These are phyloP conservation scores for Anodontia alba DNA, from an alignment of 2,888 invertebrate species.

Conservation along the genomic window DNA sequence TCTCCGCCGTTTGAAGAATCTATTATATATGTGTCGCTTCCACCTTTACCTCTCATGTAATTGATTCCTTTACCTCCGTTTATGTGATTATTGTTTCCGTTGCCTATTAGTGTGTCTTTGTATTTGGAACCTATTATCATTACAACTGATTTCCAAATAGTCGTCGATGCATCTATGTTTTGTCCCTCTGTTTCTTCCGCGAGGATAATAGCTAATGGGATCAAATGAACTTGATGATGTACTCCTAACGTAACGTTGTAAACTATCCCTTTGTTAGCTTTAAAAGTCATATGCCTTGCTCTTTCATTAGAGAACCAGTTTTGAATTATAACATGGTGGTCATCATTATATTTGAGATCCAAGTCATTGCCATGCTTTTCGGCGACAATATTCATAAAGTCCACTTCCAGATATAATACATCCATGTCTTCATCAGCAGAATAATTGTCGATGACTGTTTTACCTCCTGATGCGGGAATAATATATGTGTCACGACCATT, in stretches of 20 bases:
- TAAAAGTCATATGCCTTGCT: too few relatives aligned
- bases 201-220: too few relatives aligned
- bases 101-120: not conserved
- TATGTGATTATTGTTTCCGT: constrained; percentile 1
- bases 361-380: not conserved
- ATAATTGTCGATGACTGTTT: constrained; percentile 13
- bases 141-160: too few relatives aligned
- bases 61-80: not conserved
- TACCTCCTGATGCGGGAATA: constrained; percentile 8
- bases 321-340: not conserved
- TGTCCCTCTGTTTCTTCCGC: not conserved
- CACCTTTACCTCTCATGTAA: not conserved
- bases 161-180: not conserved
- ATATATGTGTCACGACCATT: constrained; percentile 12
- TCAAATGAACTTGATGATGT: too few relatives aligned
- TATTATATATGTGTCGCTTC: constrained; percentile 11
- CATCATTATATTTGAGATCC: not conserved
- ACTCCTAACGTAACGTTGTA: too few relatives aligned
- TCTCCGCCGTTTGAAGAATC: too few relatives aligned
- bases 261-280: too few relatives aligned
- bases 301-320: not conserved
- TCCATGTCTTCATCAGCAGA: not conserved
- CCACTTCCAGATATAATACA: not conserved
- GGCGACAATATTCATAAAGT: not conserved
- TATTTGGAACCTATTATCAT: not conserved